These are phyloP conservation scores for Phthorimaea operculella DNA, from an alignment of 1,140 invertebrate genomes.

Conservation along the genomic window DNA sequence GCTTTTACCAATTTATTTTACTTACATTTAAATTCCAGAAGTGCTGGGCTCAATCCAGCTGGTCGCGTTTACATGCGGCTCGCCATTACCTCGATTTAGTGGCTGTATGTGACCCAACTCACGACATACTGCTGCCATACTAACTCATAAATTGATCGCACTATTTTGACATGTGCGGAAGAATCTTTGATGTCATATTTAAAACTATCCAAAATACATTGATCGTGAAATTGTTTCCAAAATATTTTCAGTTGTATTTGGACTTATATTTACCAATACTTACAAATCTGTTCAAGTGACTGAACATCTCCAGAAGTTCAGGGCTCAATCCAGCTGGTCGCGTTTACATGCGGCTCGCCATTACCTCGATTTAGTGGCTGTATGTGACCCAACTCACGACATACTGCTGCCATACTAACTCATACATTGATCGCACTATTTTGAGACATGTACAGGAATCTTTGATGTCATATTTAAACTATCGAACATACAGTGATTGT, in stretches of 20 bases:
- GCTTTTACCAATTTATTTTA: no score
- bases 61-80: slow-evolving; percentile 13
- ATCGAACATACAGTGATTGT: no score
- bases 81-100: slow-evolving; percentile 23
- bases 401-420: neutral
- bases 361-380: slow-evolving; percentile 25
- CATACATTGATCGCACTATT: neutral
- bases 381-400: slow-evolving; percentile 17
- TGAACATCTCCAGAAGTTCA: neutral
- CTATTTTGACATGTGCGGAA: no score
- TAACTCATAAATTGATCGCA: neutral
- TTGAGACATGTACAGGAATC: no score
- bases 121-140: neutral
- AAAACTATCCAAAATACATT: no score
- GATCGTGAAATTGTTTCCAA: no score
- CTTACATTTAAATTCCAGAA: no score
- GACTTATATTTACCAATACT: no score
- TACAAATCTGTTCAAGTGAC: no score
- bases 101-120: slow-evolving; percentile 22
- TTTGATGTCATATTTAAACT: no score
- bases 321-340: slow-evolving; percentile 13
- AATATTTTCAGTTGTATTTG: no score
- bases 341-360: slow-evolving; percentile 12
- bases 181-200: no score
- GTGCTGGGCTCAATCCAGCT: slow-evolving; percentile 8